Evolutionary conservation across 2,888 invertebrate genomes (phyloP), one percentile per base, ranked within the genome.

Genomic region (Pseudococcus jackbeardsleyi): DNA sequence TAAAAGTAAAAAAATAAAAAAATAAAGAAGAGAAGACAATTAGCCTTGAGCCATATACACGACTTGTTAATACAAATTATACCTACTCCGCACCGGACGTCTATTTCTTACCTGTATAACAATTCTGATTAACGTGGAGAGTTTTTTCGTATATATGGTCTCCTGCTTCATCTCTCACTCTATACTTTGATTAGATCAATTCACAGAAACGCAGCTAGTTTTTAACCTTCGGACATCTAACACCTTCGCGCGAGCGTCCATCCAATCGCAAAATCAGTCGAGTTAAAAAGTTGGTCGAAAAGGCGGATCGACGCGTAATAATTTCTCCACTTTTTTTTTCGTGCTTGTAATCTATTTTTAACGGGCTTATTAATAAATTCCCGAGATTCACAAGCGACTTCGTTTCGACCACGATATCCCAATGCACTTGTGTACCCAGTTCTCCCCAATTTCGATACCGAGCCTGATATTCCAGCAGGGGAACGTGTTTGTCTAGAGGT

Each of bases 31-130:
- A 79, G 79, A 79, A 82, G 79, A 82, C 79, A 82, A 82, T 82
- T 82, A 82, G 79, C 79, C 79, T 82, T 82, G 79, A 82, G 79
- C 79, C 79, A 82, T 82, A 82, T 82, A 82, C 79, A 82, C 79
- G 79, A 82, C 79, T 82, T 82, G 79, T 82, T 82, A 82, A 82
- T 82, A 82, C 79, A 82, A 82, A 82, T 82, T 82, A 82, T 82
- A 82, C 42, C 42, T 42, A 42, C 79, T 82, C 79, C 79, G 19
- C 79, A 82, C 79, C 79, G 79, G 79, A 82, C 79, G 79, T 82
- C 26, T 82, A 77, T 77, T 77, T 77, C 46, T 42, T 82, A 82
- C 79, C 79, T 46, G 79, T 22, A 82, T 82, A 46, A 82, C 79
- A 46, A 82, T 82, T 42, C 79, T 82, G 79, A 82, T 82, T 82